Conservation (phyloP, 2,113 vertebrate genomes). For the Hyperopisus bebe region DNA sequence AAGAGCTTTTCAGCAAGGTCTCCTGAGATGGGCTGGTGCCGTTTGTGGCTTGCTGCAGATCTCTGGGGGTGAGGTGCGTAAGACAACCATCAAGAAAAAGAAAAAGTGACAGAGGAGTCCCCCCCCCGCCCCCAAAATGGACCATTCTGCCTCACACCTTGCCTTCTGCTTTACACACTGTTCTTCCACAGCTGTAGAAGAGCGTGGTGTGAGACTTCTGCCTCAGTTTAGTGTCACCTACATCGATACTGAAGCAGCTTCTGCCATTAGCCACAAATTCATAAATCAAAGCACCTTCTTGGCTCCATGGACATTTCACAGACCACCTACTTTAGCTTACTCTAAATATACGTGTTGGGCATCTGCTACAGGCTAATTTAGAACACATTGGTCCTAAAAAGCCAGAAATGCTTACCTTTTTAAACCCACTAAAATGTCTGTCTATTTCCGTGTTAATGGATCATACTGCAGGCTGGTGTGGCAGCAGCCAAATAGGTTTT, state of each 20-base stretch:
- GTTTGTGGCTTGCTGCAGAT: conserved; percentile 16
- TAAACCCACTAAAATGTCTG: neutral
- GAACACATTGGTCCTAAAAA: neutral
- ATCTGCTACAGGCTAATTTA: neutral
- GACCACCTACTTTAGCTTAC: conserved; percentile 2
- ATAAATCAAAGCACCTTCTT: neutral
- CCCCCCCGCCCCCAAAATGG: neutral
- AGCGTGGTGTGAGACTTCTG: neutral
- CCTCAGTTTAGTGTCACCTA: neutral
- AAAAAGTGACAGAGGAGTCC: neutral
- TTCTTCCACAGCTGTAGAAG: neutral
- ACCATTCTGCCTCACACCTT: neutral
- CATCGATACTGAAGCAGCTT: conserved; percentile 16
- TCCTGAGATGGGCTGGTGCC: conserved; percentile 27
- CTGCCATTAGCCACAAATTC: neutral
- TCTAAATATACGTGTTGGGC: neutral
- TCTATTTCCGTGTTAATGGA: neutral
- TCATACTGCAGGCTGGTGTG: neutral
- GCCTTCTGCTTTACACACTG: neutral
- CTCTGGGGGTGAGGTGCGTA: neutral
- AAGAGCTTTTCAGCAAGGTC: conserved; percentile 40
- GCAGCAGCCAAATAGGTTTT: neutral
- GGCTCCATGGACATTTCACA: neutral
- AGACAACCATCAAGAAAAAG: neutral
- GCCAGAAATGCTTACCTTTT: neutral